phyloP scores from a whole-genome alignment of 2,888 invertebrate species.

The Lepidocyrtinus sp. region DNA sequence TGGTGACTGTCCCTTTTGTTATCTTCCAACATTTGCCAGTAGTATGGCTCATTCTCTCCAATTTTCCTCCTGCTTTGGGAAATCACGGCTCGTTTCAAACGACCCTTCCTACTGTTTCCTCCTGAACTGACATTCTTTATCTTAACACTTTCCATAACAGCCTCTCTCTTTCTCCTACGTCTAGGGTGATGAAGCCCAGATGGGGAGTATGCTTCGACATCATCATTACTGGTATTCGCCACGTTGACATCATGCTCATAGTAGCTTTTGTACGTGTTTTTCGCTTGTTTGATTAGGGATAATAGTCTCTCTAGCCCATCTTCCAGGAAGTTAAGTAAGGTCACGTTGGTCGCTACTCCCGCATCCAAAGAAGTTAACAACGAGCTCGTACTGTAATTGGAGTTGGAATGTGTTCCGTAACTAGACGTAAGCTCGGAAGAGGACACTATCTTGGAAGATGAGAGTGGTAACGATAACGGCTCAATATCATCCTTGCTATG shows the following conservation, averaged over 20 bases:
- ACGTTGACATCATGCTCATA: background rate
- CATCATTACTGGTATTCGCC: background rate
- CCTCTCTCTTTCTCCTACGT: background rate
- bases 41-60: slow-evolving; percentile 51
- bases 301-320: slow-evolving; percentile 50
- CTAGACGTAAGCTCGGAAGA: slow-evolving; percentile 34
- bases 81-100: slow-evolving; percentile 33
- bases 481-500: background rate
- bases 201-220: background rate
- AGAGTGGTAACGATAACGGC: slow-evolving; percentile 24
- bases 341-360: slow-evolving; percentile 32
- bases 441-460: background rate
- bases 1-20: slow-evolving; percentile 23
- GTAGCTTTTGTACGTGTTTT: slow-evolving; percentile 49
- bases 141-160: background rate
- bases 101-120: background rate
- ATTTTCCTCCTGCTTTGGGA: slow-evolving; percentile 28
- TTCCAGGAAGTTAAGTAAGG: slow-evolving; percentile 55
- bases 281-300: slow-evolving; percentile 51
- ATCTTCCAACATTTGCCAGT: slow-evolving; percentile 55
- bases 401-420: slow-evolving; percentile 1
- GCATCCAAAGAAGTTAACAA: background rate
- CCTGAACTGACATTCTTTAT: background rate
- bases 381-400: too few species aligned
- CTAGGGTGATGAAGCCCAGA: background rate